Conservation (phyloP, 92 coral and sea anemone genomes). For the Parazoanthus atlanticus region DNA sequence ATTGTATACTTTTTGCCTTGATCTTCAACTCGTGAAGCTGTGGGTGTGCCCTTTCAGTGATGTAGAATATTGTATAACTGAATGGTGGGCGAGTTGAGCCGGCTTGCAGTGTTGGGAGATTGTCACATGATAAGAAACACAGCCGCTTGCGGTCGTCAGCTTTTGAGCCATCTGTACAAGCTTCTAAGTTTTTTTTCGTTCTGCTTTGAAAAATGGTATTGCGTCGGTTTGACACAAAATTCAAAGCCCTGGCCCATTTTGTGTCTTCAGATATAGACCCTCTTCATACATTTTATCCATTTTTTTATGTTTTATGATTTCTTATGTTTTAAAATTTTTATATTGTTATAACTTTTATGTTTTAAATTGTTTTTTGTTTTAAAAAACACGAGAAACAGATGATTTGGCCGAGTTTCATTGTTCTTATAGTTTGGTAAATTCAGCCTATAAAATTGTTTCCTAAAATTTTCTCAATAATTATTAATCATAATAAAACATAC, state of each 20-base stretch:
- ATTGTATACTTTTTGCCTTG: background rate
- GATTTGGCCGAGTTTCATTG: no score
- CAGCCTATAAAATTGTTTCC: background rate
- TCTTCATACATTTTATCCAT: no score
- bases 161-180: slow-evolving; percentile 8
- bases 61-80: background rate
- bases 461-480: no score
- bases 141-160: slow-evolving; percentile 6
- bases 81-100: background rate
- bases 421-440: no score
- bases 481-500: no score
- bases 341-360: no score
- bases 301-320: no score
- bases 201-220: background rate
- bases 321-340: no score
- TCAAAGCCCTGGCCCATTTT: background rate
- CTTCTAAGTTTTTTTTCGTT: background rate
- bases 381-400: no score
- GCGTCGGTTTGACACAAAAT: background rate
- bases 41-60: background rate
- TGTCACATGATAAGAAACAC: background rate
- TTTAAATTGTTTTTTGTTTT: no score
- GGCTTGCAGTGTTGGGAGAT: slow-evolving; percentile 9
- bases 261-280: no score
- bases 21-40: background rate